Evolutionary conservation across 35 echinoderm and acorn worm genomes (phyloP).

Genomic region (Apostichopus japonicus): DNA sequence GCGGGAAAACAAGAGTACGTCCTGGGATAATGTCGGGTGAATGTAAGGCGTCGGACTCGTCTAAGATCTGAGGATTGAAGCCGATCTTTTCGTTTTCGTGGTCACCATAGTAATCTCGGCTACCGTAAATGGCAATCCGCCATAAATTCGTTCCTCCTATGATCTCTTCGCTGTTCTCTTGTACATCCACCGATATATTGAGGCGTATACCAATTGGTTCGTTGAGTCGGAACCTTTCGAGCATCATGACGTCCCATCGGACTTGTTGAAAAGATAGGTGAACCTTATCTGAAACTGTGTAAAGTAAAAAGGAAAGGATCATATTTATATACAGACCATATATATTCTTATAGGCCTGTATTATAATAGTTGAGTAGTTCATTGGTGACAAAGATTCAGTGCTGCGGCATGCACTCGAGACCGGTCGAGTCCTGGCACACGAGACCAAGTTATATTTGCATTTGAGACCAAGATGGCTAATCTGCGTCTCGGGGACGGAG

Average conservation of each 20-base stretch:
- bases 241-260: background rate
- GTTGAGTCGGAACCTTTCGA: background rate
- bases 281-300: background rate
- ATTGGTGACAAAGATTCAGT: no score
- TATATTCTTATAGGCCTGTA: no score
- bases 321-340: no score
- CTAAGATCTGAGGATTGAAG: constrained; percentile 20
- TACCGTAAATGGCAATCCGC: constrained; percentile 34
- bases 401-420: no score
- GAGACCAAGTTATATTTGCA: no score
- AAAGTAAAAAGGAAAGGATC: background rate
- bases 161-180: background rate
- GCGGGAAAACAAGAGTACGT: background rate
- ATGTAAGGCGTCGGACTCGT: background rate
- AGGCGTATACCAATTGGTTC: constrained; percentile 14
- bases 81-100: background rate
- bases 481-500: no score
- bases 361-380: no score
- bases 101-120: background rate
- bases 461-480: no score
- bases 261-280: background rate
- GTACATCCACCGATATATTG: background rate
- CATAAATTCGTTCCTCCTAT: constrained; percentile 27
- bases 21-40: constrained; percentile 34
- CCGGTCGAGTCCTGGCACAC: no score